phyloP scores from a whole-genome alignment of 2,113 vertebrate genomes.

The Oncorhynchus tshawytscha region DNA sequence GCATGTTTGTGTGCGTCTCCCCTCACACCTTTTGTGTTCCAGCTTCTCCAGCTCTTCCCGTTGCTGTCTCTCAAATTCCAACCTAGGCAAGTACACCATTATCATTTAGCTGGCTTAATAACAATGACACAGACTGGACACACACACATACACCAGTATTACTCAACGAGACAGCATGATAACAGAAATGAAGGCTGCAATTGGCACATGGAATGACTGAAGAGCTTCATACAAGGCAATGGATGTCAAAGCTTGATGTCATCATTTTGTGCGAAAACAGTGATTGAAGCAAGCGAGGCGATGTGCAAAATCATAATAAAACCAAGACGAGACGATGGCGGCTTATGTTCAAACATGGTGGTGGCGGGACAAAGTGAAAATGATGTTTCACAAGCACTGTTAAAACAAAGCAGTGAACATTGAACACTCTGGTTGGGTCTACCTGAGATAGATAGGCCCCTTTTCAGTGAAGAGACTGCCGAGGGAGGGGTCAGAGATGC shows the following conservation, averaged over 20 bases:
- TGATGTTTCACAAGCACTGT: background rate
- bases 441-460: constrained; percentile 96
- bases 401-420: constrained; percentile 1
- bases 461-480: constrained; percentile 91
- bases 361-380: too few species aligned
- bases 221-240: constrained; percentile 11
- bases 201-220: background rate
- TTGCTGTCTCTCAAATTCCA: constrained; percentile 96
- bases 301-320: constrained; percentile 19
- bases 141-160: background rate
- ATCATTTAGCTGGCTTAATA: too few species aligned
- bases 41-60: constrained; percentile 96
- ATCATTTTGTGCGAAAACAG: background rate
- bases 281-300: constrained; percentile 27
- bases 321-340: constrained; percentile 4
- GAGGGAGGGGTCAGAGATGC: background rate
- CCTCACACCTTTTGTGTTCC: constrained; percentile 89
- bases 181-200: background rate
- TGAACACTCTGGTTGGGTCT: constrained; percentile 67
- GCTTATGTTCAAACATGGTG: constrained; percentile 9
- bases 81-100: constrained; percentile 62
- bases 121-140: background rate
- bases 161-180: background rate
- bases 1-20: background rate
- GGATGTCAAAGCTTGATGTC: background rate